phyloP scores from a whole-genome alignment of 1,140 invertebrate genomes.

The Diabrotica virgifera region DNA sequence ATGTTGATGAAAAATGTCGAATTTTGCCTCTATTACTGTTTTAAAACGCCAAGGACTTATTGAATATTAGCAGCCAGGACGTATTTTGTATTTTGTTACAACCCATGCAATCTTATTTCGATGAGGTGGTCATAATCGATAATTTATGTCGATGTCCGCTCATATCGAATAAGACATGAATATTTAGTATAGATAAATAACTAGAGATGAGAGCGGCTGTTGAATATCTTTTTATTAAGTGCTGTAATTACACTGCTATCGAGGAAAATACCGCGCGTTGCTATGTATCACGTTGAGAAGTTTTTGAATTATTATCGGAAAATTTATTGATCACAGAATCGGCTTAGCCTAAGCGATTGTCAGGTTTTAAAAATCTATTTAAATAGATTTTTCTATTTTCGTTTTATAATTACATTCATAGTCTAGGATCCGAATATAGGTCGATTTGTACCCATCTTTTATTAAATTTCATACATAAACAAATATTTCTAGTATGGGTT shows the following conservation, averaged over 20 bases:
- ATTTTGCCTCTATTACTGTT: too few relatives aligned
- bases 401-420: too few relatives aligned
- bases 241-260: constrained; percentile 41
- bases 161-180: constrained; percentile 34
- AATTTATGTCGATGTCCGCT: constrained; percentile 26
- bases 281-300: constrained; percentile 24
- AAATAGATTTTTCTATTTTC: too few relatives aligned
- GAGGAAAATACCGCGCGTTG: constrained; percentile 30
- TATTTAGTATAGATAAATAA: constrained; percentile 43
- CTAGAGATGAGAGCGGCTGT: constrained; percentile 30
- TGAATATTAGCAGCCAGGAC: too few relatives aligned
- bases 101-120: background rate
- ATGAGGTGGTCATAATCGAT: constrained; percentile 15
- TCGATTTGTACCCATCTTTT: too few relatives aligned
- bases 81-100: too few relatives aligned
- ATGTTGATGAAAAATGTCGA: too few relatives aligned
- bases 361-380: too few relatives aligned
- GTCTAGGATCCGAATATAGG: too few relatives aligned
- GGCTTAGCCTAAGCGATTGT: background rate
- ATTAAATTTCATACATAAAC: too few relatives aligned
- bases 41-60: too few relatives aligned
- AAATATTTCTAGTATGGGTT: too few relatives aligned
- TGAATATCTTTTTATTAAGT: constrained; percentile 41
- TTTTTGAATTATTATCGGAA: constrained; percentile 19
- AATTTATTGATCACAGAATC: background rate